Conservation (phyloP, 2,797 vertebrate species). For the Helarctos malayanus region DNA sequence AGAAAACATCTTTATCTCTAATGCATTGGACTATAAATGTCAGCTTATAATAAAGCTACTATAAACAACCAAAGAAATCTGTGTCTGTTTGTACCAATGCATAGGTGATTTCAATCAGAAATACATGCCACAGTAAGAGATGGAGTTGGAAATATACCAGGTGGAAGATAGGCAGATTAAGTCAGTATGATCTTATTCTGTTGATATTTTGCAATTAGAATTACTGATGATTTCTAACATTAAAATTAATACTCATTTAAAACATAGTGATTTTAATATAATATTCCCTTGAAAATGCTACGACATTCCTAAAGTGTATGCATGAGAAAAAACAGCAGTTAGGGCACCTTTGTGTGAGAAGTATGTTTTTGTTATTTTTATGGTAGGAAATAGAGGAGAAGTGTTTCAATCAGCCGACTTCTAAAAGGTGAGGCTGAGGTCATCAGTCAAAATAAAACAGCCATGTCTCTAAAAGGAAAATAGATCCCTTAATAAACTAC, state of each 20-base stretch:
- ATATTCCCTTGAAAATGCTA: not conserved
- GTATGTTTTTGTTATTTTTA: not conserved
- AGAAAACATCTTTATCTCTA: not conserved
- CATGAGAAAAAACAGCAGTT: not conserved
- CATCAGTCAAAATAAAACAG: constrained; percentile 42
- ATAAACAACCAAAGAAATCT: not conserved
- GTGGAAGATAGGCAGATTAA: not conserved
- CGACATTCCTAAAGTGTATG: not conserved
- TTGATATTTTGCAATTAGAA: not conserved
- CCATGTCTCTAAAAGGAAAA: not conserved
- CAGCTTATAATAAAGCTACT: not conserved
- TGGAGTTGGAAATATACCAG: not conserved
- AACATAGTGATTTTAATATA: constrained; percentile 10
- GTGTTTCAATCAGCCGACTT: constrained; percentile 39
- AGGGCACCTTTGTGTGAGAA: not conserved
- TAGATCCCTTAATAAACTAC: constrained; percentile 1
- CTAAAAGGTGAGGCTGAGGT: constrained; percentile 45
- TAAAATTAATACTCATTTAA: not conserved
- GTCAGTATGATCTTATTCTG: not conserved
- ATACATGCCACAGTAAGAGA: not conserved
- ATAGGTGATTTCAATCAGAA: not conserved
- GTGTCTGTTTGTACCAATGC: not conserved
- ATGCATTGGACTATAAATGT: not conserved
- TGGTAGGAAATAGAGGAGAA: constrained; percentile 6
- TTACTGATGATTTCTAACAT: not conserved